Percentiles rank a stretch among this genome's conserved stretches.
These are phyloP conservation scores for Meghimatium bilineatum DNA, from an alignment of 2,888 invertebrate species.

Conservation along the genomic window DNA sequence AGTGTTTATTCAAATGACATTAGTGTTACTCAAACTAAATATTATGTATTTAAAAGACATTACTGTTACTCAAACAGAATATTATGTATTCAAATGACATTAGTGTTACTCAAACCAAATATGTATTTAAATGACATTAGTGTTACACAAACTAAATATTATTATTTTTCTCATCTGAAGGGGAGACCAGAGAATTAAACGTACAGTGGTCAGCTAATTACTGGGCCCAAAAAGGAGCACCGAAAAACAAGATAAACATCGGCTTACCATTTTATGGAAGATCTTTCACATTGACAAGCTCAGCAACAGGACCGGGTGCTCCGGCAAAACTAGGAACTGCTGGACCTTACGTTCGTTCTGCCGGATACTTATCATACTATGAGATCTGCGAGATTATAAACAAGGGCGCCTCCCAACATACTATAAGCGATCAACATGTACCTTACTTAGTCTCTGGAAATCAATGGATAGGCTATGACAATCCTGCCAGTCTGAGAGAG, in stretches of 20 bases:
- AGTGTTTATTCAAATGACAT: too few relatives aligned
- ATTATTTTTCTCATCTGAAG: too few relatives aligned
- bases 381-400: slow-evolving; percentile 61
- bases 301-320: slow-evolving; percentile 60
- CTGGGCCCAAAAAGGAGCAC: slow-evolving; percentile 85
- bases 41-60: too few relatives aligned
- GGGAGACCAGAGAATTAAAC: too few relatives aligned
- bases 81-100: too few relatives aligned
- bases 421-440: slow-evolving; percentile 75
- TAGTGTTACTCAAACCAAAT: too few relatives aligned
- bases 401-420: neutral
- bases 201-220: slow-evolving; percentile 68
- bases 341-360: slow-evolving; percentile 65
- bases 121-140: too few relatives aligned
- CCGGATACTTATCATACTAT: slow-evolving; percentile 70
- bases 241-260: slow-evolving; percentile 86
- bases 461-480: slow-evolving; percentile 66
- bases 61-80: slow-evolving; percentile 33
- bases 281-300: slow-evolving; percentile 60
- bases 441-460: slow-evolving; percentile 81
- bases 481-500: slow-evolving; percentile 52
- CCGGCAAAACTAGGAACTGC: slow-evolving; percentile 39
- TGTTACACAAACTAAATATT: too few relatives aligned
- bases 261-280: slow-evolving; percentile 71
- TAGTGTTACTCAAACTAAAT: too few relatives aligned